Base-by-base conservation (phyloP, 2,113 vertebrate species). In the Arenaria interpres region DNA sequence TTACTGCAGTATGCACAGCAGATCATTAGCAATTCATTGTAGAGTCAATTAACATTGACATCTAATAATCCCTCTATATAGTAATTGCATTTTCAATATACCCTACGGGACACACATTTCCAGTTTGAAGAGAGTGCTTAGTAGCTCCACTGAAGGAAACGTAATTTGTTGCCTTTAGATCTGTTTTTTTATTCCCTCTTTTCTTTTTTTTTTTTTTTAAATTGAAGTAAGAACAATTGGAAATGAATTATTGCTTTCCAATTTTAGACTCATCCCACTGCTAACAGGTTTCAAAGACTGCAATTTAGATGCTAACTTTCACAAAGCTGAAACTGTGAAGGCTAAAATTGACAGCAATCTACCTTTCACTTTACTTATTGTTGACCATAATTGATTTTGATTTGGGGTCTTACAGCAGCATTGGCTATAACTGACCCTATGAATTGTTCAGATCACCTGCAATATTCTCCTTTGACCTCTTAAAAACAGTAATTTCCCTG, bases 341-440 rank as follows among this genome's bases (percentile, higher is more conserved):
- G 20, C 27, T 90, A 69, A 87, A 96, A 93, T 22, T 83, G 57
- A 59, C 63, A 89, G 23, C 18, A 92, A 96, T 85, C 43, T 92
- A n/a, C 23, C 45, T 81, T 87, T 92, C 24, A 56, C 28, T 80
- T 84, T 57, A 57, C 12, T 59, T 79, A 27, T 41, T 64, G 9
- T 60, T 81, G 50, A 37, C 13, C 3, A 56, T 64, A 68, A 86
- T 21, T 79, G 50, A 63, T 77, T 94, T 92, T 78, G 18, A 84
- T 81, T 86, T 92, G 41, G 19, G 59, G 39, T 89, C 48, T 93
- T 69, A 62, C 5, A 24, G 24, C 16, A 77, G 2, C 64, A 57
- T 84, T 83, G 33, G 10, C 46, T 35, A 57, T 53, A 88, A 59
- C 20, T 78, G 73, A 76, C 27, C 6, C 0, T 39, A 35, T n/a